Evolutionary conservation across 53 echinoderm and acorn worm genomes (phyloP).

Genomic region (Crossaster papposus): DNA sequence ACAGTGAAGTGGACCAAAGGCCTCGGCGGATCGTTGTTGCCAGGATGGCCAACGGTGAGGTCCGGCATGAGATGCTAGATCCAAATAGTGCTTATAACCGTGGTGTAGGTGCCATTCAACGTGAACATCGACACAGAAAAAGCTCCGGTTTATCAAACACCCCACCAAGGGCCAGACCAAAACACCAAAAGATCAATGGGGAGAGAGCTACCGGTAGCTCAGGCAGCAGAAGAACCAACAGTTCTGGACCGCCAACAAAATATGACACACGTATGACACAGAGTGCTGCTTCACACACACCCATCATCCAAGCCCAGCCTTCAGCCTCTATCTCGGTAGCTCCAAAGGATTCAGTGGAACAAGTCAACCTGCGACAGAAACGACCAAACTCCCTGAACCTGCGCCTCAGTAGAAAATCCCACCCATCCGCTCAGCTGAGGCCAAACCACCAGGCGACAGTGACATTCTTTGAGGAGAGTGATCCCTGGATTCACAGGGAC

Average conservation of each 20-base stretch:
- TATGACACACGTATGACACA: constrained; percentile 29
- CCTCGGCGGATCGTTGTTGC: constrained; percentile 65
- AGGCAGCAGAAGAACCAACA: constrained; percentile 16
- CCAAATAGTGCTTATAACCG: constrained; percentile 17
- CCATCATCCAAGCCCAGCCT: neutral
- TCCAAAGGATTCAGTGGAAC: constrained; percentile 2
- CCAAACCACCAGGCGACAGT: constrained; percentile 44
- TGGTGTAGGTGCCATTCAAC: constrained; percentile 13
- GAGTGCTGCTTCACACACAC: neutral
- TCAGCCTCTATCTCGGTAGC: neutral
- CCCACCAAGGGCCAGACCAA: constrained; percentile 58
- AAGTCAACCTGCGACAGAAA: constrained; percentile 53
- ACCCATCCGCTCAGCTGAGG: constrained; percentile 26
- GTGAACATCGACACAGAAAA: constrained; percentile 44
- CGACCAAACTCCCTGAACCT: constrained; percentile 74
- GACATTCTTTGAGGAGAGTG: constrained; percentile 40
- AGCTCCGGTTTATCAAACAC: constrained; percentile 64
- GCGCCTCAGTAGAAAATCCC: constrained; percentile 64
- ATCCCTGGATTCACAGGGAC: constrained; percentile 74
- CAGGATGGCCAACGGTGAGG: constrained; percentile 71
- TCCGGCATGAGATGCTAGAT: constrained; percentile 63
- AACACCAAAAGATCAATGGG: constrained; percentile 31
- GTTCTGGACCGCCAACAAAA: constrained; percentile 25
- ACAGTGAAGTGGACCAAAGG: constrained; percentile 68
- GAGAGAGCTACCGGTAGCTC: constrained; percentile 46